These are phyloP conservation scores for Falcaria lacertinaria DNA, from an alignment of 2,888 invertebrate species.

Conservation along the genomic window DNA sequence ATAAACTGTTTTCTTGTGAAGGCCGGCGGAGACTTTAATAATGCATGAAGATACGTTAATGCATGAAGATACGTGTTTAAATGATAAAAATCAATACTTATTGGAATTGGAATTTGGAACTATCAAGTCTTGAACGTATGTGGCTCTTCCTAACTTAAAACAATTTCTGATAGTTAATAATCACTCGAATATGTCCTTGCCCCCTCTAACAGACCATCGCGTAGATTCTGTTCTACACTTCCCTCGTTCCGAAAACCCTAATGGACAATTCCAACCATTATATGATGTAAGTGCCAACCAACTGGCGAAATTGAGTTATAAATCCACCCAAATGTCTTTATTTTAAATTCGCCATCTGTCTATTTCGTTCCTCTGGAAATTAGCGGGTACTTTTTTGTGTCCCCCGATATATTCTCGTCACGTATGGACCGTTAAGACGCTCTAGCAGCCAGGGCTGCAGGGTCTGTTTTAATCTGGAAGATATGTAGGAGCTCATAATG, in stretches of 20 bases:
- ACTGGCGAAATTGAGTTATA: conserved; percentile 43
- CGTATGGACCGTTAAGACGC: conserved; percentile 47
- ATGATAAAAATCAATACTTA: too few relatives aligned
- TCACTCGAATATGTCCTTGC: too few relatives aligned
- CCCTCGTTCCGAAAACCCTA: conserved; percentile 1
- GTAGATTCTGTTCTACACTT: background rate
- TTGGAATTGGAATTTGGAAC: too few relatives aligned
- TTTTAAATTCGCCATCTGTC: conserved; percentile 45
- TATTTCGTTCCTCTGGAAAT: conserved; percentile 42
- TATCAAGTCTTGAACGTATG: too few relatives aligned
- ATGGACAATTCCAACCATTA: conserved; percentile 25
- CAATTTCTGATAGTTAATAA: too few relatives aligned
- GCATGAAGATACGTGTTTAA: too few relatives aligned
- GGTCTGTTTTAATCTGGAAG: conserved; percentile 61
- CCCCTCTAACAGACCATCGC: background rate
- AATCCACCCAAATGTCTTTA: conserved; percentile 40
- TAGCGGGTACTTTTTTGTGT: conserved; percentile 52
- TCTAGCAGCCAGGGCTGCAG: conserved; percentile 26
- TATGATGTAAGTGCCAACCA: conserved; percentile 20
- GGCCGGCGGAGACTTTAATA: too few relatives aligned
- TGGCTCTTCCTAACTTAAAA: too few relatives aligned
- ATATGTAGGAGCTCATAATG: conserved; percentile 62
- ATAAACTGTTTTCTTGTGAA: background rate
- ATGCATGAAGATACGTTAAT: too few relatives aligned
- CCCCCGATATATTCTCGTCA: conserved; percentile 41